A percentile compares a stretch with the other conserved stretches of the same genome.
Evolutionary conservation across 2,888 invertebrate genomes (phyloP).

Genomic region (Aphrophora alni): DNA sequence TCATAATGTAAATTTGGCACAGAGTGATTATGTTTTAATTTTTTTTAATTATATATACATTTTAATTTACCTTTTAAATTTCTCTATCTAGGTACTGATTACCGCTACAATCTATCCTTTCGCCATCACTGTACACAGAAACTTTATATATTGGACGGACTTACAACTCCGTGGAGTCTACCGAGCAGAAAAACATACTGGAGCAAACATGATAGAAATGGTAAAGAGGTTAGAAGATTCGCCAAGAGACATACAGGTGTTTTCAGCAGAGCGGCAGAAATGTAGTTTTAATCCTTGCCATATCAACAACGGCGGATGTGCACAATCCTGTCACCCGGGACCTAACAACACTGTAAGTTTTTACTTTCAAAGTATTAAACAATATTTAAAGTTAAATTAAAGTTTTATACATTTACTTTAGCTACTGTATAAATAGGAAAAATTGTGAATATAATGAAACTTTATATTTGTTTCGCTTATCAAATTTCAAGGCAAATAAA

Average conservation of each 20-base stretch:
- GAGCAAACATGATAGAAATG: conserved; percentile 92
- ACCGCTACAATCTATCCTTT: conserved; percentile 95
- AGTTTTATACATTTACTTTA: background rate
- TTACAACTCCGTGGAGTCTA: conserved; percentile 92
- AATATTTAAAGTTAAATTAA: background rate
- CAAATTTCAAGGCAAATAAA: too few species aligned
- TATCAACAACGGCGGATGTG: conserved; percentile 94
- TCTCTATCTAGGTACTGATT: conserved; percentile 65
- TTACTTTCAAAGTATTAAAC: background rate
- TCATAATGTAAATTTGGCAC: too few species aligned
- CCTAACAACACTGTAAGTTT: conserved; percentile 70
- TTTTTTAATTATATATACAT: too few species aligned
- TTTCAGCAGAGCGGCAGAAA: conserved; percentile 76
- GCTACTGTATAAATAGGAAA: too few species aligned
- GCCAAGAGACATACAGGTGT: conserved; percentile 91
- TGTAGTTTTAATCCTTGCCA: conserved; percentile 85
- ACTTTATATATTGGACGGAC: conserved; percentile 97
- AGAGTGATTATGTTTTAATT: too few species aligned
- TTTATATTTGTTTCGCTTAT: too few species aligned
- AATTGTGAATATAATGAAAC: too few species aligned
- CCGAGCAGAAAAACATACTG: conserved; percentile 96
- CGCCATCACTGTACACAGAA: conserved; percentile 87
- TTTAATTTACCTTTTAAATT: too few species aligned
- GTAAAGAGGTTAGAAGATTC: conserved; percentile 92
- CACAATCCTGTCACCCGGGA: conserved; percentile 91